Conservation (phyloP, 2,888 invertebrate genomes). For the Orchesella flavescens region DNA sequence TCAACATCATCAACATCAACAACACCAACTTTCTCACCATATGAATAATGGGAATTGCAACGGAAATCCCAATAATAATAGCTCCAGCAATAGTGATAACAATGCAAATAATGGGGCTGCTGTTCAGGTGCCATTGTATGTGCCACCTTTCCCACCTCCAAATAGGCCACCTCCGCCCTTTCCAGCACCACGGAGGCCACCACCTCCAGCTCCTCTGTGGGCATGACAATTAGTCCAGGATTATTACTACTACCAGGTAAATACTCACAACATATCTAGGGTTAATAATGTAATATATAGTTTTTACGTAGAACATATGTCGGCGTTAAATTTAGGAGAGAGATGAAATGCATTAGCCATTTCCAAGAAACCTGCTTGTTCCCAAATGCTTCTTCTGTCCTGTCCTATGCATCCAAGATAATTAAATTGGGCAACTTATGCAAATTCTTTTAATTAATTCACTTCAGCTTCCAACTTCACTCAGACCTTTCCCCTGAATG, state of each 20-base stretch:
- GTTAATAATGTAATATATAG: too few relatives aligned
- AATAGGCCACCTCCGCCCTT: conserved; percentile 71
- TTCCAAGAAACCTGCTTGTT: too few relatives aligned
- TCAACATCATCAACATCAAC: conserved; percentile 11
- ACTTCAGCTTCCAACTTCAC: conserved; percentile 20
- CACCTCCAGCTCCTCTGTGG: conserved; percentile 70
- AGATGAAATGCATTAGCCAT: too few relatives aligned
- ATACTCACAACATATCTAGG: background rate
- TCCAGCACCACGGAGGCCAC: conserved; percentile 70
- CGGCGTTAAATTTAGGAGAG: too few relatives aligned
- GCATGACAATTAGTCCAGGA: conserved; percentile 69
- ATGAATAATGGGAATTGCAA: conserved; percentile 13
- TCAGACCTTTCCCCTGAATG: too few relatives aligned
- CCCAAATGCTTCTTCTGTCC: background rate
- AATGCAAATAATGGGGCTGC: conserved; percentile 45
- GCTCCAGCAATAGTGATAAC: conserved; percentile 40
- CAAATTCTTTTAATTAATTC: conserved; percentile 69
- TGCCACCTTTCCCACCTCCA: conserved; percentile 71
- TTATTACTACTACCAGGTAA: conserved; percentile 70
- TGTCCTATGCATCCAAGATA: conserved; percentile 25
- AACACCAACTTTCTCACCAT: too few relatives aligned
- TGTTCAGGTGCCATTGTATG: conserved; percentile 66
- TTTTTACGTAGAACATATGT: too few relatives aligned
- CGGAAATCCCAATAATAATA: conserved; percentile 33
- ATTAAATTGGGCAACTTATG: conserved; percentile 62